Evolutionary conservation across 1,140 invertebrate genomes (phyloP).

Genomic region (Propsilocerus akamusi): DNA sequence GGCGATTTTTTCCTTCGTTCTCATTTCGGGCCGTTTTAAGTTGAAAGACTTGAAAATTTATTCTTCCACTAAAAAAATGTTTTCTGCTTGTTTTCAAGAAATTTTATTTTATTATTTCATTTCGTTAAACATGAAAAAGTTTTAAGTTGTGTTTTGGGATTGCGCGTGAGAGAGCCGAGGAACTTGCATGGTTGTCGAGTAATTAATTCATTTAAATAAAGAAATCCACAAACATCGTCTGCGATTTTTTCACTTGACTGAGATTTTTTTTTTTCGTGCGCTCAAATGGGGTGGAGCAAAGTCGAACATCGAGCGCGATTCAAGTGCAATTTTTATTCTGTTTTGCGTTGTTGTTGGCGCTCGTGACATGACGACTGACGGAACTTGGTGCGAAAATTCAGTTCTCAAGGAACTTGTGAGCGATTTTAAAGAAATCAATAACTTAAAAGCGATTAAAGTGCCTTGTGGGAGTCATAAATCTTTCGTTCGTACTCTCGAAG

Average conservation of each 20-base stretch:
- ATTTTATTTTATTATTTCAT: no score
- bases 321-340: slow-evolving; percentile 1
- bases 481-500: background rate
- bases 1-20: no score
- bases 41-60: no score
- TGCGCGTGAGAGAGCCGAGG: no score
- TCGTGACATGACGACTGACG: background rate
- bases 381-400: no score
- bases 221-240: background rate
- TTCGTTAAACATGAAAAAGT: no score
- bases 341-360: no score
- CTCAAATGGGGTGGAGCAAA: background rate
- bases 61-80: no score
- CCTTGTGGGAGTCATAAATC: slow-evolving; percentile 3
- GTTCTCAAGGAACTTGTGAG: background rate
- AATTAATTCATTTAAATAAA: slow-evolving; percentile 3
- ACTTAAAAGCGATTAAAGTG: background rate
- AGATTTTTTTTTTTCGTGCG: background rate
- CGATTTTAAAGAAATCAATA: background rate
- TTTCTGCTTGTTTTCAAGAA: no score
- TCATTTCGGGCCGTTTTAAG: no score
- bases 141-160: no score
- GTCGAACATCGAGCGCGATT: background rate
- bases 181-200: background rate
- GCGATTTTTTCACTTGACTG: background rate